Conservation (phyloP, 2,797 vertebrate genomes). For the Scyliorhinus canicula region DNA sequence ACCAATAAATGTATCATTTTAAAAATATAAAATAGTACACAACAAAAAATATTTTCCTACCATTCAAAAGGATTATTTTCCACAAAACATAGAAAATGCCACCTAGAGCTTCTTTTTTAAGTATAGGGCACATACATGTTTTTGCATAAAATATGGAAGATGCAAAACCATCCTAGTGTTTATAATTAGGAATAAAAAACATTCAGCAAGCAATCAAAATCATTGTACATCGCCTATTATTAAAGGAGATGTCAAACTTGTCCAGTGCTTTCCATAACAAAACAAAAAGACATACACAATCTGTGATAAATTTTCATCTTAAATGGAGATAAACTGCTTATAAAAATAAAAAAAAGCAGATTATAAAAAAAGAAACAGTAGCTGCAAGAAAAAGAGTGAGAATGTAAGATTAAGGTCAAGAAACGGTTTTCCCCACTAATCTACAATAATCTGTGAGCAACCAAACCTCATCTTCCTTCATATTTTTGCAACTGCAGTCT, state of each 20-base stretch:
- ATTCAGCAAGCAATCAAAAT: conserved; percentile 52
- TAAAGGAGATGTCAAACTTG: conserved; percentile 37
- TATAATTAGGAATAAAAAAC: conserved; percentile 51
- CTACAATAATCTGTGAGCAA: conserved; percentile 34
- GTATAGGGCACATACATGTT: conserved; percentile 47
- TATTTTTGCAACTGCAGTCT: conserved; percentile 39
- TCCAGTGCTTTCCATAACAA: conserved; percentile 44
- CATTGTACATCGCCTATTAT: conserved; percentile 39
- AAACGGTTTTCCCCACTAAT: conserved; percentile 34
- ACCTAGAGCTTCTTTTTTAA: conserved; percentile 37
- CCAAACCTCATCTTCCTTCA: conserved; percentile 32
- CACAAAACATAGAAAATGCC: conserved; percentile 68
- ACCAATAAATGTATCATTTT: conserved; percentile 71
- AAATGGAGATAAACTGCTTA: conserved; percentile 42
- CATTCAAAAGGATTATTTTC: conserved; percentile 69
- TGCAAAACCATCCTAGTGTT: conserved; percentile 55
- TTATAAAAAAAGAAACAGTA: conserved; percentile 38
- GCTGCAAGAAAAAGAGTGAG: conserved; percentile 35
- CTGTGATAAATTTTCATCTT: conserved; percentile 48
- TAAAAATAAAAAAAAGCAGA: conserved; percentile 42
- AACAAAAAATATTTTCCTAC: conserved; percentile 78
- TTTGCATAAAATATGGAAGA: conserved; percentile 75
- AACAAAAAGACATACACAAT: conserved; percentile 47
- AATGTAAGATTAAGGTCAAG: conserved; percentile 35
- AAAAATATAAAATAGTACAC: conserved; percentile 81